Evolutionary conservation across 2,113 vertebrate species (phyloP), one percentile per base, ranked within the genome.

Genomic region (Paramisgurnus dabryanus): DNA sequence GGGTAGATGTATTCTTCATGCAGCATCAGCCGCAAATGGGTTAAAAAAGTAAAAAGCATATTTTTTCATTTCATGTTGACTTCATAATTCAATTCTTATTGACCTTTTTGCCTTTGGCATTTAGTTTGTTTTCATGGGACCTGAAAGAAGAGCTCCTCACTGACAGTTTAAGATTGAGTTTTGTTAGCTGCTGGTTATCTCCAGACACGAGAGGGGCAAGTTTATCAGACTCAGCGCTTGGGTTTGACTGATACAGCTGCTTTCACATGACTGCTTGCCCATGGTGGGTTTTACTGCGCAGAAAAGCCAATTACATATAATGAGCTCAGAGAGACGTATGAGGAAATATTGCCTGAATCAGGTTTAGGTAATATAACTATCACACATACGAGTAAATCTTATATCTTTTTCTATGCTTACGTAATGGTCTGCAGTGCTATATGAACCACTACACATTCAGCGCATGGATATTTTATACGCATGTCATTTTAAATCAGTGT

Each of bases 301-400:
- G 70, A 73, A 73, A 73, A 73, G 53, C 53, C 70, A 58, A 73
- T 73, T 43, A 73, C 70, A 73, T 41, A 73, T 58, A 73, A 73
- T 73, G 70, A 73, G 70, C 15, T 58, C 53, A 73, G 70, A 73
- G 39, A 60, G 70, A 73, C 34, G n/a, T 58, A 58, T 73, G 49
- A 5, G 27, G 27, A 55, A 71, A n/a, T 10, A 55, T 27, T 4
- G 34, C 70, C 53, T 58, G 34, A 73, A 0, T 34, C 53, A 18
- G 70, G 50, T 60, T 57, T 43, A 58, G 70, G 58, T 73, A 73
- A 73, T 22, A 43, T 73, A n/a, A 72, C 53, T 43, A 57, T 18
- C 6, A 5, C 70, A 72, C 53, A 58, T 34, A 5, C 41, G 4
- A 58, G 17, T 72, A 13, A 58, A 18, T 58, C 53, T 72, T 18